A percentile compares a stretch with the other conserved stretches of the same genome.
Evolutionary conservation across 1,140 invertebrate genomes (phyloP).

Genomic region (Pteromalus puparum): DNA sequence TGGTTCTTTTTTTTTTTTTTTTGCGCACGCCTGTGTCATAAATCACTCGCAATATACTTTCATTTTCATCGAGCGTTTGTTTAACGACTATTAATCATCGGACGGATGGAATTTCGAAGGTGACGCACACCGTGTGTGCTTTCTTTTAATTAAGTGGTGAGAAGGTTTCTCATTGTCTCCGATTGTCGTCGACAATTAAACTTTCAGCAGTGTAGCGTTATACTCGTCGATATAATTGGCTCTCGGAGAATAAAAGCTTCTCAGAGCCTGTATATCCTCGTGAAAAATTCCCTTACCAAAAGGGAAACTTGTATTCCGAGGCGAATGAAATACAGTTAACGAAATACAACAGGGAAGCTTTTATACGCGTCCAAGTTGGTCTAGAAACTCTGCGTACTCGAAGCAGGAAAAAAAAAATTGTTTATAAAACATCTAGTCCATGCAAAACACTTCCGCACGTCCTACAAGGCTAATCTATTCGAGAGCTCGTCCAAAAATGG

Average conservation of each 20-base stretch:
- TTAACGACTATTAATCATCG: not conserved
- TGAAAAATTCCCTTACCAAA: no score
- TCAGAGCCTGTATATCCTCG: no score
- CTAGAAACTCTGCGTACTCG: no score
- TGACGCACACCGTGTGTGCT: not conserved
- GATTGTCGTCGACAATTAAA: no score
- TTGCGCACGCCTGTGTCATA: not conserved
- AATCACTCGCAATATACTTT: conserved; percentile 34
- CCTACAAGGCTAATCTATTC: not conserved
- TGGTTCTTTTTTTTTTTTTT: no score
- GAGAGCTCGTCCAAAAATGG: not conserved
- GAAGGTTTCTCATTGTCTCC: not conserved
- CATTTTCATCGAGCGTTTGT: not conserved
- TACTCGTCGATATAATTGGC: not conserved
- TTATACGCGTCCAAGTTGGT: no score
- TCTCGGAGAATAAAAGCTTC: no score
- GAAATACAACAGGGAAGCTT: no score
- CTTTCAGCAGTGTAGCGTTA: not conserved
- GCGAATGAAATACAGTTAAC: no score
- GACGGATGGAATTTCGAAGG: not conserved
- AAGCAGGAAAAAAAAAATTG: no score
- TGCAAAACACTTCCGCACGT: not conserved
- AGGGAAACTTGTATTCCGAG: no score
- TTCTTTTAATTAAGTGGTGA: not conserved
- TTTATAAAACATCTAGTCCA: not conserved